Evolutionary conservation across 2,113 vertebrate species (phyloP).

Genomic region (Lampris incognitus): DNA sequence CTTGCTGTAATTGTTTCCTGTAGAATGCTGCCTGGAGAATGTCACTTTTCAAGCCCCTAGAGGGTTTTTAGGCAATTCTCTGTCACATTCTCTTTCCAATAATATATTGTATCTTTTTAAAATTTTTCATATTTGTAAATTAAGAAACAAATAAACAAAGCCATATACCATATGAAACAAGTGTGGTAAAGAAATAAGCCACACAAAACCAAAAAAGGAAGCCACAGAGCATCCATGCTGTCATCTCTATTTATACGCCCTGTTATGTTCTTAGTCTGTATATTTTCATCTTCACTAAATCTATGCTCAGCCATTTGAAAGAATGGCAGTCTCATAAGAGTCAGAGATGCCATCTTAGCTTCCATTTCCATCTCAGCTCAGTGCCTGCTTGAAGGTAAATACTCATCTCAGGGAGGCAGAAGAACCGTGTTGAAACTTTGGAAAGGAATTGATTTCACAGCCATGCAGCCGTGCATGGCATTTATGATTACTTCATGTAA

Average conservation of each 20-base stretch:
- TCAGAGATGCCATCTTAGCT: background rate
- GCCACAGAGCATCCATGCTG: background rate
- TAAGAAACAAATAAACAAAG: too few relatives aligned
- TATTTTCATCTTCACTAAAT: background rate
- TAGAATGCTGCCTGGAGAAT: too few relatives aligned
- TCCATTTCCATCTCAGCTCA: background rate
- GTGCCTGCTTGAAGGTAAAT: background rate
- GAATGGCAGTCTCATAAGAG: background rate
- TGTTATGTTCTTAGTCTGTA: background rate
- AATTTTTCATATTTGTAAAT: too few relatives aligned
- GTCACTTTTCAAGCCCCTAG: too few relatives aligned
- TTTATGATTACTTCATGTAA: background rate
- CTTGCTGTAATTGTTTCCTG: too few relatives aligned
- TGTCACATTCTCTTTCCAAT: too few relatives aligned
- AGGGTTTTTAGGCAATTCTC: too few relatives aligned
- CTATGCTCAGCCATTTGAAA: background rate
- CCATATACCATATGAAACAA: too few relatives aligned
- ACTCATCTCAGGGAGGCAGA: background rate
- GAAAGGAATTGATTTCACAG: conserved; percentile 20
- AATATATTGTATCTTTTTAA: too few relatives aligned
- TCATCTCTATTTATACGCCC: background rate
- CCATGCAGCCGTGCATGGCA: background rate
- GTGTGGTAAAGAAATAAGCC: background rate
- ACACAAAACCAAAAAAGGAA: background rate
- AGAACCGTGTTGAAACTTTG: conserved; percentile 5